Conservation (phyloP, 2,888 invertebrate species). For the Periphyllus acericola region DNA sequence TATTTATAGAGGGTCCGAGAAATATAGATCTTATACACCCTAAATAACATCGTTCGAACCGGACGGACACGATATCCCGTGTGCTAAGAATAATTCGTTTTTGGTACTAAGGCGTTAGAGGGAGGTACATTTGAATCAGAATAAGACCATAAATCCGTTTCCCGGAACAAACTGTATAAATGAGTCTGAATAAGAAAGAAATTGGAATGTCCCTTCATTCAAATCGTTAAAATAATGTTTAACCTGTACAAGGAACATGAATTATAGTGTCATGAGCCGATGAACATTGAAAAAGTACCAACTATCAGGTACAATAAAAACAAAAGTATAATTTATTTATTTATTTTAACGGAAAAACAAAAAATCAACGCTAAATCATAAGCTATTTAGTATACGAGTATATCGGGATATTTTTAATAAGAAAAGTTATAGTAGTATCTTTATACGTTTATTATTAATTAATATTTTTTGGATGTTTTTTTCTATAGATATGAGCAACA, state of each 20-base stretch:
- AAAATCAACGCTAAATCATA: background rate
- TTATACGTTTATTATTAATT: too few species aligned
- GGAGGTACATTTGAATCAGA: conserved; percentile 42
- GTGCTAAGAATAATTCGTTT: conserved; percentile 52
- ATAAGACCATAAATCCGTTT: conserved; percentile 51
- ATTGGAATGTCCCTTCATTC: background rate
- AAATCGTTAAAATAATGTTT: conserved; percentile 24
- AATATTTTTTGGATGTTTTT: too few species aligned
- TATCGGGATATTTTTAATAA: too few species aligned
- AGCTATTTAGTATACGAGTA: too few species aligned
- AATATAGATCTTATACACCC: conserved; percentile 61
- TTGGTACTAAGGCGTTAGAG: conserved; percentile 32
- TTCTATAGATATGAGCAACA: too few species aligned
- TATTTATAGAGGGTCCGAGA: conserved; percentile 61
- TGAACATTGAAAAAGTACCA: background rate
- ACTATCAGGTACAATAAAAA: background rate
- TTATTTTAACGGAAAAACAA: background rate
- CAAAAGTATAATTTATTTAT: background rate
- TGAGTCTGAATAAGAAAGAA: conserved; percentile 35
- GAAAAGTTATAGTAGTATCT: too few species aligned
- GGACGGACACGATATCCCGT: conserved; percentile 54
- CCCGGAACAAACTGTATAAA: conserved; percentile 49
- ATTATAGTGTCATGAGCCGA: background rate
- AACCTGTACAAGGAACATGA: background rate
- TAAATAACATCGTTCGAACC: conserved; percentile 52